Conservation (phyloP, 2,888 invertebrate species). For the Eupelmus urozonus region DNA sequence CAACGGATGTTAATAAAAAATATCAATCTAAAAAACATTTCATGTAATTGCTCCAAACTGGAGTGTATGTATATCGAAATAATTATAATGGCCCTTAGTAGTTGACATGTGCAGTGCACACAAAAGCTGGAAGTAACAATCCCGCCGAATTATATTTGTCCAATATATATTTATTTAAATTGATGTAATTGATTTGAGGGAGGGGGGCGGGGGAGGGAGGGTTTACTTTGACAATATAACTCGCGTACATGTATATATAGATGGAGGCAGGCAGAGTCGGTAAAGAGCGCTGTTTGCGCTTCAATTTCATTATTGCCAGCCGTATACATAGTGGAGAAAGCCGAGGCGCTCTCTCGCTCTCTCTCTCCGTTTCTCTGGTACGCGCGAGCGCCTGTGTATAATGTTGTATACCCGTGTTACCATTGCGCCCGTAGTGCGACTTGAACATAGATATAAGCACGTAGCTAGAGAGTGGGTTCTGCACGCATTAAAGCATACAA, state of each 20-base stretch:
- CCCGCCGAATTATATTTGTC: not conserved
- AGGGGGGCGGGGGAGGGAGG: no score
- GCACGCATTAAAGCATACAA: slow-evolving; percentile 35
- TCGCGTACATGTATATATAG: slow-evolving; percentile 21
- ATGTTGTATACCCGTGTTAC: slow-evolving; percentile 44
- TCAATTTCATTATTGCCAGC: slow-evolving; percentile 60
- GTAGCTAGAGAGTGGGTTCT: not conserved
- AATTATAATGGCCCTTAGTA: not conserved
- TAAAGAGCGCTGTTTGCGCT: slow-evolving; percentile 57
- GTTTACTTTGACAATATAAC: slow-evolving; percentile 47
- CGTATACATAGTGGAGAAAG: slow-evolving; percentile 25
- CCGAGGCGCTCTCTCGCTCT: no score
- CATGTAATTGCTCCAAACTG: not conserved
- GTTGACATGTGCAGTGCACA: not conserved
- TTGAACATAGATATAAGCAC: not conserved
- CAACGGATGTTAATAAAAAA: no score
- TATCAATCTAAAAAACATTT: not conserved
- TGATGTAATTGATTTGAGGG: slow-evolving; percentile 48
- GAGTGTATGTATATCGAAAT: not conserved
- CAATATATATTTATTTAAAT: slow-evolving; percentile 46
- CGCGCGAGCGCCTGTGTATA: slow-evolving; percentile 42
- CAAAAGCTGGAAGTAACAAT: no score
- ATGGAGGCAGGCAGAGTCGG: slow-evolving; percentile 1
- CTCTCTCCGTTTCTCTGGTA: no score
- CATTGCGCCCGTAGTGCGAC: slow-evolving; percentile 6